Evolutionary conservation across 2,113 vertebrate genomes (phyloP).

Genomic region (Henicopernis longicauda): DNA sequence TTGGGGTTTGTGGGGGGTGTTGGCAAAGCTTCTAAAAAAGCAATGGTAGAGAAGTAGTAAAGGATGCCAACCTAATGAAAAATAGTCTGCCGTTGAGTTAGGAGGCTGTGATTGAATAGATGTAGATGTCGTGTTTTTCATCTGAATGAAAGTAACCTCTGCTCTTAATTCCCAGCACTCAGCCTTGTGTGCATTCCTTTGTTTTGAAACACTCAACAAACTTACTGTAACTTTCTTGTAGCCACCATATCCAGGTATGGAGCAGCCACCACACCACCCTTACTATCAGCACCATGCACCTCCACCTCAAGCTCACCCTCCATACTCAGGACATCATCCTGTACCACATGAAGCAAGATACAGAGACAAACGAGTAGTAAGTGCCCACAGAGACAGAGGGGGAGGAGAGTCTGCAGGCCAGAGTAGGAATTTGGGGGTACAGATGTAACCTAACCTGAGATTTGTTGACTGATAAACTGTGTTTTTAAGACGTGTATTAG

Average conservation of each 20-base stretch:
- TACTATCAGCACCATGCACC: constrained; percentile 94
- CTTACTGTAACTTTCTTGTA: constrained; percentile 57
- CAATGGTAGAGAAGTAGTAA: neutral
- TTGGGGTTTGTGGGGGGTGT: neutral
- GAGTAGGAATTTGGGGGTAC: neutral
- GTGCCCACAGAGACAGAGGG: constrained; percentile 25
- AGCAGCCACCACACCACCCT: constrained; percentile 86
- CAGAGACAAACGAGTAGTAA: constrained; percentile 88
- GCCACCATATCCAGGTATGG: constrained; percentile 91
- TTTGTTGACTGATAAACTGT: neutral
- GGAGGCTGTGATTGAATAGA: neutral
- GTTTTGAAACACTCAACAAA: neutral
- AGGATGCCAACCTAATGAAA: neutral
- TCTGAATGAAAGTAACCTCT: neutral
- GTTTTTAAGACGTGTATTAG: neutral
- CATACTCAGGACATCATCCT: constrained; percentile 89
- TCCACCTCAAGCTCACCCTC: constrained; percentile 87
- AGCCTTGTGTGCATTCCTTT: neutral
- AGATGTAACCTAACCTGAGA: neutral
- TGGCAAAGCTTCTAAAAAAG: neutral
- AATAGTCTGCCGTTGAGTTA: neutral
- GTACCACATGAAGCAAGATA: constrained; percentile 87
- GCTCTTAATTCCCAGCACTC: neutral
- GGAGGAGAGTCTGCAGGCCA: neutral
- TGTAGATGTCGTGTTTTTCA: neutral